These are phyloP conservation scores for Mya arenaria DNA, from an alignment of 1,140 invertebrate species.

Conservation along the genomic window DNA sequence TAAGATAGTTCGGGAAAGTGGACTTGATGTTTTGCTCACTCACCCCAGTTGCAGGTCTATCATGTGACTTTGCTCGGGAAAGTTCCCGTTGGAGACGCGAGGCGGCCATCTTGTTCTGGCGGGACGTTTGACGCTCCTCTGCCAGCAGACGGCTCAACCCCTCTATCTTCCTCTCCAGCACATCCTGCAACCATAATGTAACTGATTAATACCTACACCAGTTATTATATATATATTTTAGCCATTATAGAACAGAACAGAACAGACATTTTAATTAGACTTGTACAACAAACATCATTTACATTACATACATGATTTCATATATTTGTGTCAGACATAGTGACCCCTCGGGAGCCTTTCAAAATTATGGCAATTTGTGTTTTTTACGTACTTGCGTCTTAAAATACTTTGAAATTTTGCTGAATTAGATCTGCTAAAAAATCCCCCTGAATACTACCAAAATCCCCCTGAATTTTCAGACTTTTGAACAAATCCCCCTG, in stretches of 20 bases:
- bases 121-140: conserved; percentile 20
- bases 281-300: too few relatives aligned
- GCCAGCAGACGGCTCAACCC: conserved; percentile 44
- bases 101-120: conserved; percentile 43
- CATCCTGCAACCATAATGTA: conserved; percentile 22
- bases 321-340: neutral
- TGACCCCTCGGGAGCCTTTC: too few relatives aligned
- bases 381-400: too few relatives aligned
- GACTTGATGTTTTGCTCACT: too few relatives aligned
- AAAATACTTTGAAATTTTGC: too few relatives aligned
- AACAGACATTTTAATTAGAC: neutral
- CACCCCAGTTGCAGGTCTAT: conserved; percentile 30
- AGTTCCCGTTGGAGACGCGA: conserved; percentile 36
- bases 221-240: neutral
- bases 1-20: too few relatives aligned
- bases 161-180: conserved; percentile 51
- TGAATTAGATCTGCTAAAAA: too few relatives aligned
- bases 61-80: conserved; percentile 8
- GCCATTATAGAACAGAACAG: neutral
- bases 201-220: neutral
- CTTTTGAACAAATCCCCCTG: too few relatives aligned
- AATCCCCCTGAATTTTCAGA: too few relatives aligned
- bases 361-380: too few relatives aligned
- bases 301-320: neutral
- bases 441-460: too few relatives aligned